Percentiles rank a stretch among this genome's conserved stretches.
Evolutionary conservation across 2,113 vertebrate species (phyloP).

Genomic region (Formicarius rufipectus): DNA sequence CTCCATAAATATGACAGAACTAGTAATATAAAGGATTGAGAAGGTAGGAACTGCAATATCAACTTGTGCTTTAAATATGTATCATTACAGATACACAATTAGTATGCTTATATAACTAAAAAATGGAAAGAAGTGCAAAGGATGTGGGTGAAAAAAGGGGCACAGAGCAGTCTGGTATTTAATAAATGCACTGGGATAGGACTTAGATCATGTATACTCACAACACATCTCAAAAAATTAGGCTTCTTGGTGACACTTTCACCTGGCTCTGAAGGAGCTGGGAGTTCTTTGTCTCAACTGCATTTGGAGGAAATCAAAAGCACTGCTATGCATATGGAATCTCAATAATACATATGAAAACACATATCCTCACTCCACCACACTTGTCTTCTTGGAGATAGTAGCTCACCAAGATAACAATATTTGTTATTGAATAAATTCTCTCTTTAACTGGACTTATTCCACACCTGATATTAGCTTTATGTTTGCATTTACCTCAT

Average conservation of each 20-base stretch:
- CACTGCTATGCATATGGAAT: accelerated
- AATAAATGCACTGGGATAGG: not conserved
- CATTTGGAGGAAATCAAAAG: not conserved
- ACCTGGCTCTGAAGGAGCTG: not conserved
- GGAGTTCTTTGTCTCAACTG: not conserved
- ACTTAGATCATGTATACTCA: not conserved
- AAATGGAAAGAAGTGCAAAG: not conserved
- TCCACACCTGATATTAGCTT: not conserved
- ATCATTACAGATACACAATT: not conserved
- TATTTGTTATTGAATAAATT: not conserved
- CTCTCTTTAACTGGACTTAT: not conserved
- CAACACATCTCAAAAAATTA: not conserved
- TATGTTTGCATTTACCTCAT: not conserved
- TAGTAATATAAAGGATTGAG: not conserved
- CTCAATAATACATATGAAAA: not conserved
- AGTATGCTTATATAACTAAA: not conserved
- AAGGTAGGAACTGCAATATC: not conserved
- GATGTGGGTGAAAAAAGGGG: not conserved
- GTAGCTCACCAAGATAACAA: not conserved
- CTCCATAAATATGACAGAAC: not conserved
- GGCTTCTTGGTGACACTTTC: not conserved
- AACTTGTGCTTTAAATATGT: not conserved
- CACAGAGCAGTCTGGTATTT: not conserved
- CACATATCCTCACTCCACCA: not conserved
- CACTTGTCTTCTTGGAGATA: accelerated